Conservation (phyloP, 2,888 invertebrate genomes). For the Synergus gifuensis region DNA sequence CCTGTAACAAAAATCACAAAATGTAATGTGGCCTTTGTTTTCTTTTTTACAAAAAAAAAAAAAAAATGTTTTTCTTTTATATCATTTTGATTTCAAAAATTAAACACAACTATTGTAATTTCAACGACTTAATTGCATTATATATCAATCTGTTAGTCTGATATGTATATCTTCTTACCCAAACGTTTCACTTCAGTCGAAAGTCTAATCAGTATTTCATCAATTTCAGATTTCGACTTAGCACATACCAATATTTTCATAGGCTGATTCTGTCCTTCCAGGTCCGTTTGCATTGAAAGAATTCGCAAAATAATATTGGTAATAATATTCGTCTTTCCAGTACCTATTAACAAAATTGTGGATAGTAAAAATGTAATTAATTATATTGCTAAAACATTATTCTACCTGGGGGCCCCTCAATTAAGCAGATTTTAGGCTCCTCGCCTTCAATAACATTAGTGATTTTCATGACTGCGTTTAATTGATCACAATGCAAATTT, state of each 20-base stretch:
- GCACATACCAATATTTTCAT: background rate
- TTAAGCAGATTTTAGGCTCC: conserved; percentile 1
- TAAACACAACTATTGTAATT: background rate
- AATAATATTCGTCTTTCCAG: conserved; percentile 7
- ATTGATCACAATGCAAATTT: background rate
- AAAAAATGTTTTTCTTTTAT: background rate
- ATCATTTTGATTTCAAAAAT: background rate
- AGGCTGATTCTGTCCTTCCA: background rate
- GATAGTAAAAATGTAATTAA: background rate
- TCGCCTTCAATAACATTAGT: background rate
- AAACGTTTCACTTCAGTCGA: background rate
- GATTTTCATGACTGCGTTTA: background rate
- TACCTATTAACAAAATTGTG: background rate
- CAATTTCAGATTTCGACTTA: background rate
- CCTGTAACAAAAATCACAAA: background rate
- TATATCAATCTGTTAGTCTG: background rate
- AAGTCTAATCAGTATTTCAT: background rate
- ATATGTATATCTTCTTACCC: background rate
- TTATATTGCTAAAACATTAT: background rate
- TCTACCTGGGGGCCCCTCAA: background rate
- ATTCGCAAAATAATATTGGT: background rate
- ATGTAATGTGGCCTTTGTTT: background rate
- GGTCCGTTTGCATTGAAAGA: background rate
- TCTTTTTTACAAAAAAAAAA: background rate
- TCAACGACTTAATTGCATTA: background rate